Conservation (phyloP, 2,888 invertebrate genomes). For the Caenorhabditis auriculariae region DNA sequence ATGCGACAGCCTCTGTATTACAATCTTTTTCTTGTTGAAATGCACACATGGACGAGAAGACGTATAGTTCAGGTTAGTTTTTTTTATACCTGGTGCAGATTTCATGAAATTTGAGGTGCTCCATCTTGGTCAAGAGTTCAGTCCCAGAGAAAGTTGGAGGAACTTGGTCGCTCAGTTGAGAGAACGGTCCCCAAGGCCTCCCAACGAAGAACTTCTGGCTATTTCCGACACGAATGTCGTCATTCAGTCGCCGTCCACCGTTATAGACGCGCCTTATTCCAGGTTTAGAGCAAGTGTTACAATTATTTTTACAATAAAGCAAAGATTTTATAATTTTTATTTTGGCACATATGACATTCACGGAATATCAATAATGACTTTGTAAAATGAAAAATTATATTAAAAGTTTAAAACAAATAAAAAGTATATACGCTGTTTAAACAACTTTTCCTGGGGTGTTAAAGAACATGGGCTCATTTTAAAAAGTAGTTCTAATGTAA, state of each 20-base stretch:
- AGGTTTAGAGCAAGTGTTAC: no score
- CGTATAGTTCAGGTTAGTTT: slow-evolving; percentile 37
- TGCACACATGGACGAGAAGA: slow-evolving; percentile 36
- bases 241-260: slow-evolving; percentile 34
- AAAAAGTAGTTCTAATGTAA: no score
- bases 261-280: slow-evolving; percentile 19
- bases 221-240: slow-evolving; percentile 34
- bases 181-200: slow-evolving; percentile 11
- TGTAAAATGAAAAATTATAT: no score
- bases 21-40: slow-evolving; percentile 41
- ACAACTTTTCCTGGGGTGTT: no score
- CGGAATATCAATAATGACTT: no score
- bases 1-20: slow-evolving; percentile 24
- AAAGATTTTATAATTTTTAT: no score
- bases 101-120: slow-evolving; percentile 20
- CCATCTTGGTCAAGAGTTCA: slow-evolving; percentile 25
- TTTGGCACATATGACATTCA: no score
- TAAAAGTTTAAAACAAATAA: no score
- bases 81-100: no score
- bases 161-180: slow-evolving; percentile 15
- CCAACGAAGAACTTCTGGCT: slow-evolving; percentile 18
- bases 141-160: slow-evolving; percentile 15
- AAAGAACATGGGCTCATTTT: no score
- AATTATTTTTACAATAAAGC: no score
- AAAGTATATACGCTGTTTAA: no score